Base-by-base conservation (phyloP, 2,797 vertebrate species). In the Enteromius treurensis region DNA sequence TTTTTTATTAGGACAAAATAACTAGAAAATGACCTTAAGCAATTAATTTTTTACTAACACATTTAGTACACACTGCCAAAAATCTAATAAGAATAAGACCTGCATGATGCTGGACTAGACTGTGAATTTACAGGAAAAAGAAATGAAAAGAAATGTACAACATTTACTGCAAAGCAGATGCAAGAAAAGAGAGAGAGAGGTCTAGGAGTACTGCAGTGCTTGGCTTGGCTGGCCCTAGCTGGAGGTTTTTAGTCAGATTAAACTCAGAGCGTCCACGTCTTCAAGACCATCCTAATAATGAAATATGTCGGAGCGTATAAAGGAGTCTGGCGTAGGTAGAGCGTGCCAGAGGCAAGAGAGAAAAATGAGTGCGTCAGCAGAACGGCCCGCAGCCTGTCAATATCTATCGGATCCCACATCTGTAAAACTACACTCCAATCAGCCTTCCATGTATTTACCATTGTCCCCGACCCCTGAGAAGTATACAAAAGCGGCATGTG, bases 291-390 rank as follows among this genome's bases (percentile, higher is more conserved):
- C 97, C 95, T 91, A 89, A 93, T 98, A 98, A 99, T 99, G 96
- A 98, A 95, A 97, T 97, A 96, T 96, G 96, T 97, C 97, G 96
- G 94, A 95, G 95, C 95, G 93, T 93, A 95, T 96, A 97, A 97
- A 97, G 95, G 95, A 95, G 95, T 91, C 93, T 93, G 73, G 68
- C 42, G 34, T 64, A 74, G 80, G 37, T 47, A 51, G 60, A 79
- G 49, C 40, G 49, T n/a, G 78, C 51, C 58, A 32, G 21, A 49
- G 78, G 68, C 34, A 40, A 49, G 37, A 23, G 10, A 73, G 34
- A 51, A 82, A 85, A 73, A 75, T 49, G 60, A 78, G 42, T 92
- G 90, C 89, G 93, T 95, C 96, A 96, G 95, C 95, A 95, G 86
- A 92, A 92, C 91, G 89, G 90, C 93, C 90, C 88, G 93, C 91